phyloP scores from a whole-genome alignment of 1,140 invertebrate species.

The Ceratina japonica region DNA sequence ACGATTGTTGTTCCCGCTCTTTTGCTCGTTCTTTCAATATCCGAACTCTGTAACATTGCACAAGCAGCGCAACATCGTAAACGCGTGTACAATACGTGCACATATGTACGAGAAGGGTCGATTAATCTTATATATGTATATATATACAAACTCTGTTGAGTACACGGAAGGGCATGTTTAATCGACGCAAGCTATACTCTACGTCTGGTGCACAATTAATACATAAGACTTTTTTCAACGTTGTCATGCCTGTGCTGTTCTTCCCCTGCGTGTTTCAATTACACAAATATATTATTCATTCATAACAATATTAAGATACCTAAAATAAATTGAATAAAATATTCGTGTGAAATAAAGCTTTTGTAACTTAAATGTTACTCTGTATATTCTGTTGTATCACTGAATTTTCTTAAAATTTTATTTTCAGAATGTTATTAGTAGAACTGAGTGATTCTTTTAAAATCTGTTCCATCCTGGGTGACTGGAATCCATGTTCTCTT shows the following conservation, averaged over 20 bases:
- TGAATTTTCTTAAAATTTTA: too few species aligned
- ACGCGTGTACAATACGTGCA: constrained; percentile 22
- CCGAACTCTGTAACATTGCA: constrained; percentile 51
- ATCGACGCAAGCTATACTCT: constrained; percentile 8
- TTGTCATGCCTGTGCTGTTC: not conserved
- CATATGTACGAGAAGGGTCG: constrained; percentile 44
- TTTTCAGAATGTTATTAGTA: too few species aligned
- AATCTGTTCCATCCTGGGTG: too few species aligned
- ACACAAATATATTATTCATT: not conserved
- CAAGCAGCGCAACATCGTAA: constrained; percentile 51
- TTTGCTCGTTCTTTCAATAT: constrained; percentile 45
- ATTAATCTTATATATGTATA: constrained; percentile 49
- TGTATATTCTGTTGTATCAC: too few species aligned
- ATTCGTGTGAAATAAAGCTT: too few species aligned
- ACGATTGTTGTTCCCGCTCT: constrained; percentile 42
- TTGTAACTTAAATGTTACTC: too few species aligned
- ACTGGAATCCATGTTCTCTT: too few species aligned
- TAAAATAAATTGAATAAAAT: too few species aligned
- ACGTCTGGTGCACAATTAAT: constrained; percentile 13
- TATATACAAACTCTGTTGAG: constrained; percentile 47
- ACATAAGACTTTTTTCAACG: not conserved
- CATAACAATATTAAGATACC: not conserved
- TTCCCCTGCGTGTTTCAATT: not conserved
- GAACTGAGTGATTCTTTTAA: too few species aligned
- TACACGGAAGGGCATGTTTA: constrained; percentile 55